Evolutionary conservation across 2,888 invertebrate species (phyloP).

Genomic region (Diarsia mendica): DNA sequence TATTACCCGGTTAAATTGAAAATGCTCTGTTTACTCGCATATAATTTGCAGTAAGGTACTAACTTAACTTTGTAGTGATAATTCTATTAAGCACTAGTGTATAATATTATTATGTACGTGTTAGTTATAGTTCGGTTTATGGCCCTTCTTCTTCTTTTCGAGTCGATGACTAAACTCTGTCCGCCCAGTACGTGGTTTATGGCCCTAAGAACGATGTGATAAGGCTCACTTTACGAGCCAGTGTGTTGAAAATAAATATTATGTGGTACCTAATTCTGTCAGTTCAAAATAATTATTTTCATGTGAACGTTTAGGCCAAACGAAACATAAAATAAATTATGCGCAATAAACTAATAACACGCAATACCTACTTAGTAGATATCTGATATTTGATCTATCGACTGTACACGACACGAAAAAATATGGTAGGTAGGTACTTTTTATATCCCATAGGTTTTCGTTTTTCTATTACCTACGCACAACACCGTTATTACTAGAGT

Average conservation of each 20-base stretch:
- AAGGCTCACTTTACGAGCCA: too few relatives aligned
- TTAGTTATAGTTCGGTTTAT: too few relatives aligned
- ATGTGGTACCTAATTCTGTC: neutral
- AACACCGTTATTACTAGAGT: neutral
- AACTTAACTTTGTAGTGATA: too few relatives aligned
- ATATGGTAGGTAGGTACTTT: constrained; percentile 52
- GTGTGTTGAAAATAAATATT: constrained; percentile 10
- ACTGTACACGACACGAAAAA: constrained; percentile 56
- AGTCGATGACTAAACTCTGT: too few relatives aligned
- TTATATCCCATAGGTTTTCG: constrained; percentile 36
- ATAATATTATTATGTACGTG: too few relatives aligned
- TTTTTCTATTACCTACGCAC: constrained; percentile 23
- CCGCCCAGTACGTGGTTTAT: too few relatives aligned
- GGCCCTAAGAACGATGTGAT: too few relatives aligned
- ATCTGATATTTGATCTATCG: constrained; percentile 63
- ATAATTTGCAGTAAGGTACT: too few relatives aligned
- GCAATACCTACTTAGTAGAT: constrained; percentile 56
- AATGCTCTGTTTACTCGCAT: too few relatives aligned
- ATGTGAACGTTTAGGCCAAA: constrained; percentile 55
- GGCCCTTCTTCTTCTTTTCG: too few relatives aligned
- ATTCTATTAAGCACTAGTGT: too few relatives aligned
- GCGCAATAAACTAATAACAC: constrained; percentile 69
- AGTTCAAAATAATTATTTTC: constrained; percentile 3
- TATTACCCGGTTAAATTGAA: too few relatives aligned
- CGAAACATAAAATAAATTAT: constrained; percentile 61